phyloP scores from a whole-genome alignment of 2,888 invertebrate genomes.

The Scelioninae gen. 1 region DNA sequence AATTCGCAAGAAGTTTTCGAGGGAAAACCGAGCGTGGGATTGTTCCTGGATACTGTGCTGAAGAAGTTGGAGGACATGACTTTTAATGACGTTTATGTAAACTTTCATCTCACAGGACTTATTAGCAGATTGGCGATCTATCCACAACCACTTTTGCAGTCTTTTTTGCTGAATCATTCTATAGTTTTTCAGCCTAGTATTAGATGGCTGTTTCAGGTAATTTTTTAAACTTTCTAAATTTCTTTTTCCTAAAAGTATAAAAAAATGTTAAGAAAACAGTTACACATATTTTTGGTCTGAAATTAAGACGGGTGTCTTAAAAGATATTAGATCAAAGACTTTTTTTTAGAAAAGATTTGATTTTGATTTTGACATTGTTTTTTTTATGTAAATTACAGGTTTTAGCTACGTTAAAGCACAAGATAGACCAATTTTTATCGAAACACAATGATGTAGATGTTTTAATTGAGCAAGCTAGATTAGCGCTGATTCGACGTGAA shows the following conservation, averaged over 20 bases:
- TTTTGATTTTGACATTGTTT: slow-evolving; percentile 17
- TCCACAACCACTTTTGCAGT: slow-evolving; percentile 94
- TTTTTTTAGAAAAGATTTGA: too few species aligned
- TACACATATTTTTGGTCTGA: too few species aligned
- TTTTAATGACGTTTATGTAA: slow-evolving; percentile 92
- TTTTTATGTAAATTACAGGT: slow-evolving; percentile 86
- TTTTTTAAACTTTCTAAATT: slow-evolving; percentile 2
- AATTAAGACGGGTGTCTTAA: too few species aligned
- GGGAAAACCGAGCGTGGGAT: slow-evolving; percentile 82
- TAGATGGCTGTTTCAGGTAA: slow-evolving; percentile 94
- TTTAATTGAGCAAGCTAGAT: slow-evolving; percentile 90
- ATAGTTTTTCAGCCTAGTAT: slow-evolving; percentile 95
- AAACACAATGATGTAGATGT: slow-evolving; percentile 87
- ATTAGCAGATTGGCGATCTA: slow-evolving; percentile 94
- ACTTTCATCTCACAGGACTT: slow-evolving; percentile 94
- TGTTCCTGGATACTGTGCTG: slow-evolving; percentile 91
- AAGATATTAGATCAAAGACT: too few species aligned
- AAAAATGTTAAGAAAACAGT: too few species aligned
- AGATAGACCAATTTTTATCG: slow-evolving; percentile 91
- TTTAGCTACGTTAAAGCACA: slow-evolving; percentile 91
- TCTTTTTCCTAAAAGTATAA: too few species aligned
- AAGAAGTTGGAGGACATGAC: slow-evolving; percentile 93
- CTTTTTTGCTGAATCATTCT: slow-evolving; percentile 93
- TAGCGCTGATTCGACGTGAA: slow-evolving; percentile 92
- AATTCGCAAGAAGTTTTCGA: slow-evolving; percentile 77